Base-by-base conservation (phyloP, 1,140 invertebrate species). In the Monochamus saltuarius region DNA sequence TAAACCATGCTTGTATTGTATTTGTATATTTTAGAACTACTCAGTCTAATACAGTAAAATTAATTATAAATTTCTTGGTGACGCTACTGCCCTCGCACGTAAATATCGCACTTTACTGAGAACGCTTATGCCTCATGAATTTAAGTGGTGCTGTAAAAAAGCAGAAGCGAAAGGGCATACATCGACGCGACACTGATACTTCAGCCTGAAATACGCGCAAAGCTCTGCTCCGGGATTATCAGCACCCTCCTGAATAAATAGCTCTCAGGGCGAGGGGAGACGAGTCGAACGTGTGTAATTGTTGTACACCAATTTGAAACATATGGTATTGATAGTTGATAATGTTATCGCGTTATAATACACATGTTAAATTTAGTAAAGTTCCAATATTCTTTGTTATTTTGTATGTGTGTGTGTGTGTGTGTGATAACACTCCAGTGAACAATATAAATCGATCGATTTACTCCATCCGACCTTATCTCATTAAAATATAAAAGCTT, bases 331-430 rank as follows among this genome's bases (percentile, higher is more conserved):
- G 36, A 42, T 54, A 34, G 52, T 34, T 42, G 52, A 54, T 54
- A 54, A 42, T n/a, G 52, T 43, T 54, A 54, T 54, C 40, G 19
- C 16, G 14, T n/a, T 17, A 54, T 54, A 54, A 54, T 54, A 54
- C 52, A 54, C 52, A 54, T 54, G 52, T 54, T 54, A 2, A 42
- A 54, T 54, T 54, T 54, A 54, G 40, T 54, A 54, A 39, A 54
- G 37, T 43, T 43, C 52, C 16, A 40, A 42, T 39, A 10, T 40
- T 43, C 16, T 39, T 42, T 42, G 52, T 54, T 54, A 40, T 40
- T 11, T 13, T 42, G 4, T 29, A 29, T 29, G 22, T 29, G 22
- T 29, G 22, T 29, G 22, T 29, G 22, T 29, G 22, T 29, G 22
- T 13, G 29, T 10, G 29, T 35, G 49, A 51, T 51, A 51, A 51